Base-by-base conservation (phyloP, 2,113 vertebrate genomes). In the Chaetodon auriga region DNA sequence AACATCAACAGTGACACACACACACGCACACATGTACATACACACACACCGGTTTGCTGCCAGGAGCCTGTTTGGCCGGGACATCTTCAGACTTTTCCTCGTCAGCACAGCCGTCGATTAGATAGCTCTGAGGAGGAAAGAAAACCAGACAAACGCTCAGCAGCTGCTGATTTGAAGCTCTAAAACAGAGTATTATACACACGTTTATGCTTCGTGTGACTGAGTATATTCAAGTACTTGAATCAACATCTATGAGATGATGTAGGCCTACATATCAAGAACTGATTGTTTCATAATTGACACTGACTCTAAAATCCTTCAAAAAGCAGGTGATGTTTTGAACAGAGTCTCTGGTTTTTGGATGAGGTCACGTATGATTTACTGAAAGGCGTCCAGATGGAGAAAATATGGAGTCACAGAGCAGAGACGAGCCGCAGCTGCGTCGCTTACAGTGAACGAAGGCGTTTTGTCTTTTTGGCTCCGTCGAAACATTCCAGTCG, bases 1-100 rank as follows among this genome's bases (percentile, higher is more conserved):
- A 13, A 46, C 49, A 15, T n/a, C 30, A 41, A n/a, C 78, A 70
- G 13, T 30, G 19, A 10, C 48, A 18, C 66, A 71, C 54, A 73
- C 45, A 77, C 35, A 65, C n/a, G 70, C 21, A 53, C 41, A 58
- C 53, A 49, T 15, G n/a, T 15, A 71, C 61, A 83, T 36, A 62
- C 13, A 84, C 41, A 87, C 83, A 60, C 46, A 93, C 91, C 72
- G 48, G 78, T 80, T 91, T 93, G 54, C 21, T 84, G 46, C 53
- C 49, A n/a, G 80, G 53, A 78, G 75, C 84, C 70, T 77, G 83
- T 80, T 86, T 90, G 36, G 53, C 43, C 5, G 45, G 25, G 9
- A 25, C 35, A 0, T 87, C 71, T 0, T 68, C 82, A 5, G 51
- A 16, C 21, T 61, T 78, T 15, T 78, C 76, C 18, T 78, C 49